phyloP scores from a whole-genome alignment of 2,113 vertebrate genomes.

The Sialia sialis region DNA sequence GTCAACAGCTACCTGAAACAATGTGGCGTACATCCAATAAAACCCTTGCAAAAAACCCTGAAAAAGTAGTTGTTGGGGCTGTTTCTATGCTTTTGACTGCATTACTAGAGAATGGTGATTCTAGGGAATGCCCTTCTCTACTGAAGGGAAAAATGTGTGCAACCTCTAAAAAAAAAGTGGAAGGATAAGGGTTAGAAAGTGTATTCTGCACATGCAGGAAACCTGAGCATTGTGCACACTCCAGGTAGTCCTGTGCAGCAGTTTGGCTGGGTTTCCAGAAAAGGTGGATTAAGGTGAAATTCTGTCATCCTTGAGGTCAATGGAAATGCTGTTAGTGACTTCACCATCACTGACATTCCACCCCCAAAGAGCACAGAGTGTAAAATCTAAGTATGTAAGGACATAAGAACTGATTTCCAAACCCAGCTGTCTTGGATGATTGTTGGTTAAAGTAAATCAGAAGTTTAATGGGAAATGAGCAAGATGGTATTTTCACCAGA shows the following conservation, averaged over 20 bases:
- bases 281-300: background rate
- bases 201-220: background rate
- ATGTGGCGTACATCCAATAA: accelerated
- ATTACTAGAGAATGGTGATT: background rate
- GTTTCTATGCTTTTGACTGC: background rate
- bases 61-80: background rate
- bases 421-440: background rate
- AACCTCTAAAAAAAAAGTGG: background rate
- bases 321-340: background rate
- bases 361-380: background rate
- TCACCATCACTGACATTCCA: background rate
- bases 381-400: background rate
- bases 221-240: background rate
- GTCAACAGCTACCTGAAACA: background rate
- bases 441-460: background rate
- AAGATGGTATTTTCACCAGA: background rate
- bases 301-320: background rate
- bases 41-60: background rate
- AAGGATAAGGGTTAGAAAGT: background rate
- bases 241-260: background rate
- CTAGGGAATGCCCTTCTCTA: background rate
- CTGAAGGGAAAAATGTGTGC: background rate
- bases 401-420: background rate
- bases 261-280: background rate
- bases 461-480: background rate